These are phyloP conservation scores for Hystrix cristata DNA, from an alignment of 2,113 vertebrate species.

Conservation along the genomic window DNA sequence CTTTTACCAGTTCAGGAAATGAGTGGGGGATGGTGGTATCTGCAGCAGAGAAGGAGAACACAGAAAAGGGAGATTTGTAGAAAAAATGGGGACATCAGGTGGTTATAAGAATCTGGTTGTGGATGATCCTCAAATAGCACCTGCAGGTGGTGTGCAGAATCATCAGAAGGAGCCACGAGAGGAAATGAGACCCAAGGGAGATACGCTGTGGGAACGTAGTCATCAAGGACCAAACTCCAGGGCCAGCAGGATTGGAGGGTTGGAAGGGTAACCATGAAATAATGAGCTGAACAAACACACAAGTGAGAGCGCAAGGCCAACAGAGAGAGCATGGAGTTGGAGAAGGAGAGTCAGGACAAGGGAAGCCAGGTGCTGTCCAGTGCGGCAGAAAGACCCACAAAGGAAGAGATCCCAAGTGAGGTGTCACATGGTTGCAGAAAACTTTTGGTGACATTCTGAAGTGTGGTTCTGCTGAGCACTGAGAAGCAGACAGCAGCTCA, in stretches of 20 bases:
- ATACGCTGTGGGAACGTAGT: rapidly evolving
- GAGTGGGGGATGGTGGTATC: neutral
- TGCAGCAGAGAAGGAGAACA: neutral
- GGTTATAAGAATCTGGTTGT: neutral
- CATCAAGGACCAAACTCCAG: too few relatives aligned
- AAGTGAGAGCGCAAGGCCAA: neutral
- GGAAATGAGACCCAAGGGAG: neutral
- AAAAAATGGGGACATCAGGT: neutral
- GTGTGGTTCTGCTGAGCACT: rapidly evolving
- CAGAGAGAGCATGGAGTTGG: rapidly evolving
- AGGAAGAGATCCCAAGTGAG: too few relatives aligned
- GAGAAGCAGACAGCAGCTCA: neutral
- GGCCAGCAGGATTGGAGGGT: rapidly evolving
- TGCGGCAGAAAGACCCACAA: rapidly evolving
- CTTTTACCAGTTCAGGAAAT: neutral
- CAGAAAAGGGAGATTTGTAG: neutral
- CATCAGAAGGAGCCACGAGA: neutral
- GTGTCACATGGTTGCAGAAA: too few relatives aligned
- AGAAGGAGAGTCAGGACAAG: rapidly evolving
- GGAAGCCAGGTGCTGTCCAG: neutral
- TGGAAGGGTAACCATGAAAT: neutral
- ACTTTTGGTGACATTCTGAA: neutral
- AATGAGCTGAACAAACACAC: neutral
- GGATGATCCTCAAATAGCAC: neutral
- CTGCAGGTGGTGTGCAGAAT: too few relatives aligned